A percentile compares a stretch with the other conserved stretches of the same genome.
Conservation (phyloP, 2,797 vertebrate species). For the Scyliorhinus canicula region DNA sequence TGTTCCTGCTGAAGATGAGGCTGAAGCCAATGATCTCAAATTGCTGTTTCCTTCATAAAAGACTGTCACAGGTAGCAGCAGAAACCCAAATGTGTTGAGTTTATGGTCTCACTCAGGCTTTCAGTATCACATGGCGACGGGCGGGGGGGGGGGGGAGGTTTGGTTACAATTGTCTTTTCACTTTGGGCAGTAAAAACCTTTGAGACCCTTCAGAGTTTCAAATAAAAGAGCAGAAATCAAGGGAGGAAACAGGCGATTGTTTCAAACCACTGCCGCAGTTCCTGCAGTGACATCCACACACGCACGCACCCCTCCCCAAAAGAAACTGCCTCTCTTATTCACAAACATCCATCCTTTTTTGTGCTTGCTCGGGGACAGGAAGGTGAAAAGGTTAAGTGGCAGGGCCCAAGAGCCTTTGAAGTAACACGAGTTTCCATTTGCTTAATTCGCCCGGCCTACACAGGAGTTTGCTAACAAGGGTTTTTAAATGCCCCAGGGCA, state of each 20-base stretch:
- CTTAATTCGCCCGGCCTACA: not conserved
- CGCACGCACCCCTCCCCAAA: not conserved
- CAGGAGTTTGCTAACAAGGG: not conserved
- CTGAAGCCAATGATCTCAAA: not conserved
- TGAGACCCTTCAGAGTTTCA: not conserved
- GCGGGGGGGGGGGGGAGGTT: too few relatives aligned
- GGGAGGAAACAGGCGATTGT: constrained; percentile 28
- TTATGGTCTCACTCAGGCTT: constrained; percentile 21
- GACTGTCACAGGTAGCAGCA: not conserved
- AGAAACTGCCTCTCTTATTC: not conserved
- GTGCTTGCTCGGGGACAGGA: not conserved
- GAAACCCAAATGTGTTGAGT: not conserved
- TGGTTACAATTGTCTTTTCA: not conserved
- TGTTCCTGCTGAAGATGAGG: not conserved
- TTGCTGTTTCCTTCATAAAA: not conserved
- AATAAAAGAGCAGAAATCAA: not conserved
- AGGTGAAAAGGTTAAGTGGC: not conserved
- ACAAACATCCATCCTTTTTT: constrained; percentile 8
- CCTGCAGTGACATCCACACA: not conserved
- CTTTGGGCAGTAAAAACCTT: constrained; percentile 23
- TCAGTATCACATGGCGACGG: not conserved
- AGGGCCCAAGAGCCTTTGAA: not conserved
- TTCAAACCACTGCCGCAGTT: not conserved
- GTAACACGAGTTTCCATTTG: not conserved
- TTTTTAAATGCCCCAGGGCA: not conserved